Conservation (phyloP, 92 coral and sea anemone genomes). For the Hydrozoanthus gracilis region DNA sequence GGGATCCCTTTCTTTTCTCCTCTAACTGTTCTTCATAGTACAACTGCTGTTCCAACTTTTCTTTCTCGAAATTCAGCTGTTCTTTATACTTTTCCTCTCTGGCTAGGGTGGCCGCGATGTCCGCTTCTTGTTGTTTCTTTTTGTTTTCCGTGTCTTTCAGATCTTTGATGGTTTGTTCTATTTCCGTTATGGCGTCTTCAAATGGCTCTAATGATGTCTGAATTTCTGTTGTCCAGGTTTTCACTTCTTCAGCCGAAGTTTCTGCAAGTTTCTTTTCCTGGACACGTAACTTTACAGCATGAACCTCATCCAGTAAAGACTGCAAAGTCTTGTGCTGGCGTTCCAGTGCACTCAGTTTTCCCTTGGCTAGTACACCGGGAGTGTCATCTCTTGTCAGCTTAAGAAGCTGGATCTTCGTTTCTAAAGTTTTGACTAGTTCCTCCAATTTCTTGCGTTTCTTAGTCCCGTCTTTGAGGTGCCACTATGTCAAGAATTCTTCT, state of each 20-base stretch:
- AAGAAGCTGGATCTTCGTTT: conserved; percentile 10
- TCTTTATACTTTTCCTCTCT: conserved; percentile 33
- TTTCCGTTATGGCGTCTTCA: conserved; percentile 6
- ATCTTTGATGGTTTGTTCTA: background rate
- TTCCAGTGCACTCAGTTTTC: conserved; percentile 27
- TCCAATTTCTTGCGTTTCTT: background rate
- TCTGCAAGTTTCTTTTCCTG: conserved; percentile 49
- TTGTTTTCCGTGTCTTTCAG: background rate
- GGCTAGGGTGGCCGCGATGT: background rate
- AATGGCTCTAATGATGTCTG: background rate
- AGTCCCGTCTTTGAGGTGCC: background rate
- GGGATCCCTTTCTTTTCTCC: conserved; percentile 31
- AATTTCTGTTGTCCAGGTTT: conserved; percentile 10
- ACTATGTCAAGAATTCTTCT: background rate
- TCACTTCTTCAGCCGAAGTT: conserved; percentile 29
- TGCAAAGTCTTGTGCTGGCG: conserved; percentile 40
- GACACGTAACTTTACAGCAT: conserved; percentile 24
- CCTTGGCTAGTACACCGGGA: conserved; percentile 1
- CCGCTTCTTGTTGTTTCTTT: conserved; percentile 1
- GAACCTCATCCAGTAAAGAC: conserved; percentile 26
- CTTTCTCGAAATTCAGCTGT: conserved; percentile 44
- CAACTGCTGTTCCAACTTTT: conserved; percentile 49
- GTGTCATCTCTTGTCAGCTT: conserved; percentile 17
- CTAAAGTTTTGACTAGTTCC: background rate
- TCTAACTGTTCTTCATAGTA: conserved; percentile 48